phyloP scores from a whole-genome alignment of 2,888 invertebrate genomes.

The Harmothoe impar region DNA sequence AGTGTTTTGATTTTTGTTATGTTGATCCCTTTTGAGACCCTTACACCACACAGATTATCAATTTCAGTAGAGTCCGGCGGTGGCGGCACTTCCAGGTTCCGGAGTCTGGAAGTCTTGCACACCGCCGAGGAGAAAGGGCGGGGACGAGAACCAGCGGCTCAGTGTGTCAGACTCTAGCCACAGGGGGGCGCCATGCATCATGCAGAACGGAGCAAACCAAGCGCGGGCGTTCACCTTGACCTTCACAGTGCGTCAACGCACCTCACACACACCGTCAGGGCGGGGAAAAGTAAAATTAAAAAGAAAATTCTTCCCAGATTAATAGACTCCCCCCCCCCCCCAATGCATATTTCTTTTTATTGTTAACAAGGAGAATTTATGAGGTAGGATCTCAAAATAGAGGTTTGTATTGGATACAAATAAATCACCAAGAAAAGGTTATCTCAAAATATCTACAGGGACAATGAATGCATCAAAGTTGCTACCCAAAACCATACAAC shows the following conservation, averaged over 20 bases:
- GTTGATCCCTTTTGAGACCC: not conserved
- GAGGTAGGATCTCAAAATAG: no score
- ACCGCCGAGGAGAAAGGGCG: conserved; percentile 42
- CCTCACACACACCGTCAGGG: conserved; percentile 47
- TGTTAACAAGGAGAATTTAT: no score
- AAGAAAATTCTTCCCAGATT: not conserved
- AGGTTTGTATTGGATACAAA: no score
- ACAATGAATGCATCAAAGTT: no score
- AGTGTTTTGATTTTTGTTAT: not conserved
- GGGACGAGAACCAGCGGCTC: not conserved
- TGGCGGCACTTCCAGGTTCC: conserved; percentile 32
- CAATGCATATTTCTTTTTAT: no score
- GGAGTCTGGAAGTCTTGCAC: conserved; percentile 9
- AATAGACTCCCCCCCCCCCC: not conserved
- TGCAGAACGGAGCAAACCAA: conserved; percentile 63
- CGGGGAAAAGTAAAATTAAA: not conserved
- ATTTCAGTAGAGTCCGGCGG: not conserved
- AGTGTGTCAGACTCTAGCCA: conserved; percentile 56
- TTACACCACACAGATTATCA: conserved; percentile 34
- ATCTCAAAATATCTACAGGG: no score
- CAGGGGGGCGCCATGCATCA: conserved; percentile 61
- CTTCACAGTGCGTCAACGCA: conserved; percentile 37
- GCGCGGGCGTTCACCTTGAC: conserved; percentile 62
- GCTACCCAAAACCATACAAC: no score
- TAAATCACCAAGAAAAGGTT: no score